Evolutionary conservation across 2,797 vertebrate genomes (phyloP), one percentile per base, ranked within the genome.

Genomic region (Enteromius mattozi): DNA sequence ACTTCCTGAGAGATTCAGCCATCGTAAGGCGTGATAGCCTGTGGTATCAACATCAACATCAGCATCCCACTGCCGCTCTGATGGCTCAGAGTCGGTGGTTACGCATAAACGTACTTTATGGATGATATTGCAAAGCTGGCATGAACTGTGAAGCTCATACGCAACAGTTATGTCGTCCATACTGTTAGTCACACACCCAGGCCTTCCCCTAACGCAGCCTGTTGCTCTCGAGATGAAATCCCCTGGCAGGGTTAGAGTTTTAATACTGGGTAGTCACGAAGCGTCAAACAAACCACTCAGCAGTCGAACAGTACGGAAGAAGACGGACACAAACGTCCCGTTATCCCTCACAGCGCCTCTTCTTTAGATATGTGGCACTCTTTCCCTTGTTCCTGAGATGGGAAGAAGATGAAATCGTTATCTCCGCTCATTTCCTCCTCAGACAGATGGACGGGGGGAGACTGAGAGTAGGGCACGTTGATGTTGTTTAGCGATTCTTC

Each of bases 331-430:
- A 56, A 6, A 16, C n/a, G 6, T 49, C 16, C 33, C 49, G 66
- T 42, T n/a, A 71, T 65, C 49, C 56, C 47, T 93, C 85, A 93
- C 33, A 92, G 79, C 40, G 17, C 89, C 83, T 96, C 95, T 85
- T 95, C 95, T 90, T 93, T 94, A 13, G 95, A 95, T 61, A 95
- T 4, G 6, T 94, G 94, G 63, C 88, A 92, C 86, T 95, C 94
- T 61, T 96, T 95, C 8, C 95, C 95, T 84, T 95, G 93, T 85
- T 96, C 95, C 84, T 96, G 95, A 4, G 87, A 94, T 45, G 94
- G 95, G 65, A 93, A 93, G 86, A 92, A 94, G 24, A 91, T 86
- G 27, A 87, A 88, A 86, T 90, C 90, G 2, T n/a, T 78, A 80
- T 93, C 93, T 21, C 42, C 47, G 0, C 86, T 90, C 77, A 83